Percentiles rank a stretch among this genome's conserved stretches.
Conservation (phyloP, 2,113 vertebrate genomes). For the Antechinus flavipes region DNA sequence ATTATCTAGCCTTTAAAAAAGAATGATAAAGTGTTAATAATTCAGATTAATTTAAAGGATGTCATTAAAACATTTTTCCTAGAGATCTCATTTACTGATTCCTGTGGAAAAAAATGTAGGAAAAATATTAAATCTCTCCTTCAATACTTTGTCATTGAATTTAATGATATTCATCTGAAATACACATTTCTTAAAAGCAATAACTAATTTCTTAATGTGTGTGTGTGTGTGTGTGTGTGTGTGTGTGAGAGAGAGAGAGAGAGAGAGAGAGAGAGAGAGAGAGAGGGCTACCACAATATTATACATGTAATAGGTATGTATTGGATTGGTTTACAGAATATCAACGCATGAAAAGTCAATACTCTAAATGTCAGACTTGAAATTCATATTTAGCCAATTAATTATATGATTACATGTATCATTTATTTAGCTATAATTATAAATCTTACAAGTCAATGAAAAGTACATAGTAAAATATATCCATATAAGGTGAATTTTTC, state of each 20-base stretch:
- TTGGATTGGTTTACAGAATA: neutral
- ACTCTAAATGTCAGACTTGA: neutral
- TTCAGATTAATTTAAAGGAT: neutral
- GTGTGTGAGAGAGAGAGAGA: no score
- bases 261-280: no score
- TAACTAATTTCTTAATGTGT: neutral
- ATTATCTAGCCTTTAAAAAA: neutral
- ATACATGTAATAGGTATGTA: neutral
- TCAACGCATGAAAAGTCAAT: neutral
- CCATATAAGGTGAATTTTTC: neutral
- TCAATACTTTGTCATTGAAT: neutral
- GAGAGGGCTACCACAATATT: neutral
- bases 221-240: neutral
- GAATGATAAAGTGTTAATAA: neutral
- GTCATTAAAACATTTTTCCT: neutral
- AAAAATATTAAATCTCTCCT: neutral
- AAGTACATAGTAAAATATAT: conserved; percentile 24
- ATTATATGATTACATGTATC: conserved; percentile 14
- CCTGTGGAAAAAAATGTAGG: no score
- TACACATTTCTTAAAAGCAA: neutral
- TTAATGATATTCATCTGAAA: neutral
- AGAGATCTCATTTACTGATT: neutral
- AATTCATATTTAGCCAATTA: neutral
- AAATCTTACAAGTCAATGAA: conserved; percentile 28
- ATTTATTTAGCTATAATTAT: conserved; percentile 21